Base-by-base conservation (phyloP, 2,113 vertebrate species). In the Callionymus lyra region DNA sequence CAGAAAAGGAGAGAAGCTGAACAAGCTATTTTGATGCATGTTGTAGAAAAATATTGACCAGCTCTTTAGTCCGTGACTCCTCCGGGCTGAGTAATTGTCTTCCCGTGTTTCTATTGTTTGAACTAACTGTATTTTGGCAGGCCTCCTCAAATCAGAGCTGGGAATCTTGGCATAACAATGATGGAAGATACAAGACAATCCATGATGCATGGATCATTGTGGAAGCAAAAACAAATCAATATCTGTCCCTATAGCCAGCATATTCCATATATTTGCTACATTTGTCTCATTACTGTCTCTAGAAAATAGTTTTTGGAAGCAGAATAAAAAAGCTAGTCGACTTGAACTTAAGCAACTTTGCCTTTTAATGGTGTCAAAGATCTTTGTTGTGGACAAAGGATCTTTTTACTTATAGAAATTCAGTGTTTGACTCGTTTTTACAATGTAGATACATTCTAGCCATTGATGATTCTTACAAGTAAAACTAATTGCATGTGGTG, bases 21-120 rank as follows among this genome's bases (percentile, higher is more conserved):
- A 72, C 72, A 50, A 71, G 80, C 70, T 65, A 53, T 76, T 81
- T 74, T 74, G 68, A 75, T 74, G 75, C 68, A 70, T 74, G 71
- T 81, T 76, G 70, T 72, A 75, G 70, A 32, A 68, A 72, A 74
- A 73, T 83, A 86, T 86, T 72, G 83, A 85, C 78, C 61, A 78
- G 77, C 73, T 85, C 73, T 79, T 84, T 81, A 83, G 81, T 67
- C 68, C 73, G 53, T 43, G 68, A 69, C 63, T 83, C 81, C 72
- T 52, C 47, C 40, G 74, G 81, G 68, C 65, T 31, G 50, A 72
- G 74, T 74, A 79, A 83, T 85, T 80, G 81, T 83, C 72, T 73
- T 71, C 76, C 70, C 69, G 70, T 77, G 76, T 79, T 83, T 80
- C 79, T 74, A 72, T 80, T 81, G 79, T 84, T 82, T 79, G 75